Percentiles rank a stretch among this genome's conserved stretches.
These are phyloP conservation scores for Bufotes viridis DNA, from an alignment of 2,797 vertebrate genomes.

Conservation along the genomic window DNA sequence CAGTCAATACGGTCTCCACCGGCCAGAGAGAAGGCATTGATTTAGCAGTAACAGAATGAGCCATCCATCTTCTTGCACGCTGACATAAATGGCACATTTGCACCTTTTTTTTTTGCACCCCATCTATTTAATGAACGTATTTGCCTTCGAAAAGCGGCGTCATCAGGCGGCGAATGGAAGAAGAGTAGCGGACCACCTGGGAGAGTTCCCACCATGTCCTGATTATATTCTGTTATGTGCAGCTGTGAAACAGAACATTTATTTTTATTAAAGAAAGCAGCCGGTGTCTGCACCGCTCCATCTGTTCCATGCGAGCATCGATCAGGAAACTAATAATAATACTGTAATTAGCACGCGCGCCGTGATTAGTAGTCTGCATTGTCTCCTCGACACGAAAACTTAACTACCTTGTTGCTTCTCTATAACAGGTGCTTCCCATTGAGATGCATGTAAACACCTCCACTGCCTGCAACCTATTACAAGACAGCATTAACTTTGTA, in stretches of 20 bases:
- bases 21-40: slow-evolving; percentile 35
- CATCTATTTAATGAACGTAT: slow-evolving; percentile 17
- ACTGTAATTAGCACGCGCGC: background rate
- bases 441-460: background rate
- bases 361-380: slow-evolving; percentile 12
- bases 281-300: background rate
- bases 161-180: background rate
- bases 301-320: slow-evolving; percentile 9
- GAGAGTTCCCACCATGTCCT: background rate
- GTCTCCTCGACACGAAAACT: background rate
- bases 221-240: slow-evolving; percentile 9
- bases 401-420: slow-evolving; percentile 45
- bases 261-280: slow-evolving; percentile 28
- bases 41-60: slow-evolving; percentile 37
- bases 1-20: slow-evolving; percentile 5
- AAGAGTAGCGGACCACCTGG: background rate
- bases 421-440: slow-evolving; percentile 54
- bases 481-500: slow-evolving; percentile 6
- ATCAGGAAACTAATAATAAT: slow-evolving; percentile 19
- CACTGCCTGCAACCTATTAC: background rate
- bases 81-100: slow-evolving; percentile 38
- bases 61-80: slow-evolving; percentile 34
- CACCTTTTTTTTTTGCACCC: slow-evolving; percentile 3
- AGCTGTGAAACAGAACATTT: slow-evolving; percentile 36
- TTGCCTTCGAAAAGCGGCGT: background rate